Base-by-base conservation (phyloP, 2,113 vertebrate species). In the Camarhynchus parvulus region DNA sequence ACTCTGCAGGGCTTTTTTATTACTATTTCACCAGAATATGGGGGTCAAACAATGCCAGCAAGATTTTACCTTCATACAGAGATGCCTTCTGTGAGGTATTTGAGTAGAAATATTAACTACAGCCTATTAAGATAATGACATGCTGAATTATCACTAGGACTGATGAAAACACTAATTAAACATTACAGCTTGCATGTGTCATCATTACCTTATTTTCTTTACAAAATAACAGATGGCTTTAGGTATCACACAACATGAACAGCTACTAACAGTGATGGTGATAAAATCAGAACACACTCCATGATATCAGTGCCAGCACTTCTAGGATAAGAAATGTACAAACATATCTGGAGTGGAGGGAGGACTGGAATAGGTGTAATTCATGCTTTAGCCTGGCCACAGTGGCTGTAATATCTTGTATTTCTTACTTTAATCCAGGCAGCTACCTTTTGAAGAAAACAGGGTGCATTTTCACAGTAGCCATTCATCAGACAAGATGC, bases 101-200 rank as follows among this genome's bases (percentile, higher is more conserved):
- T 53, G 75, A 90, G 49, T 33, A 88, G 59, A 68, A 91, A 81
- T 62, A 87, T 73, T 86, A 89, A 56, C 50, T 67, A 52, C 24
- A 79, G 67, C 46, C 41, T 67, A 73, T 77, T 73, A 88, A 63
- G 63, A 80, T 82, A 89, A 92, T 55, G 30, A 78, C 50, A 88
- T 14, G 15, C 49, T 83, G 87, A 91, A 88, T 94, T 88, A 94
- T 63, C 70, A 87, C 75, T 58, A 91, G 13, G 25, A 56, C 27
- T 85, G 80, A 90, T 73, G 67, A 92, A 89, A 92, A 83, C 41
- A 78, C 82, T 85, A 90, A 95, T 96, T 94, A 92, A 89, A 83
- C 10, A 10, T 61, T 92, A 81, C 69, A 73, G 82, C n/a, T 94
- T 66, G 67, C 35, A 69, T 59, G 28, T 87, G 77, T 77, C 80